These are phyloP conservation scores for Darwinula stevensoni DNA, from an alignment of 2,888 invertebrate species.

Conservation along the genomic window DNA sequence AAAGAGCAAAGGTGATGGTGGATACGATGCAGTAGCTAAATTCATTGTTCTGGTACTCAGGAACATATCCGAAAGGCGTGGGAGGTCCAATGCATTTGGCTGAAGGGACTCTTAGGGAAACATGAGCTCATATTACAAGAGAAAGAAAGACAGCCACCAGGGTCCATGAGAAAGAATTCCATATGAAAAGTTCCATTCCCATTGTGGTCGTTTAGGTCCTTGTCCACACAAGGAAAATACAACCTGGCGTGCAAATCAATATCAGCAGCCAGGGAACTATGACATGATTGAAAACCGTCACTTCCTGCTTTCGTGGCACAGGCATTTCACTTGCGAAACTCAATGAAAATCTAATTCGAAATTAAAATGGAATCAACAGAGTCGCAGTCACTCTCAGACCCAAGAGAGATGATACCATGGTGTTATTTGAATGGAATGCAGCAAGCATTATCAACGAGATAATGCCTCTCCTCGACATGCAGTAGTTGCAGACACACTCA, in stretches of 20 bases:
- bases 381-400: no score
- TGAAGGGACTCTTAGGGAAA: background rate
- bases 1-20: conserved; percentile 14
- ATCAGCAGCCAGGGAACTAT: background rate
- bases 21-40: conserved; percentile 19
- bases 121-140: conserved; percentile 7
- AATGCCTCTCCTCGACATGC: no score
- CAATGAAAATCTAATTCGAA: no score
- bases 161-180: background rate
- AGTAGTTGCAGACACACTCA: no score
- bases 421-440: no score
- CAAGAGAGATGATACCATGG: no score
- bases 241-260: background rate
- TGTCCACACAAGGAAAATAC: background rate
- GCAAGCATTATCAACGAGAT: no score
- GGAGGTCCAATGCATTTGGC: background rate
- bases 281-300: background rate
- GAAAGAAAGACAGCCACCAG: background rate
- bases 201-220: no score
- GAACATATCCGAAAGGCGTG: background rate
- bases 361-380: no score
- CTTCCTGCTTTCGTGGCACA: no score
- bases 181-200: background rate
- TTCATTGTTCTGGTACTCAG: conserved; percentile 13
- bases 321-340: no score